Conservation (phyloP, 2,888 invertebrate genomes). For the Eupithecia subfuscata region DNA sequence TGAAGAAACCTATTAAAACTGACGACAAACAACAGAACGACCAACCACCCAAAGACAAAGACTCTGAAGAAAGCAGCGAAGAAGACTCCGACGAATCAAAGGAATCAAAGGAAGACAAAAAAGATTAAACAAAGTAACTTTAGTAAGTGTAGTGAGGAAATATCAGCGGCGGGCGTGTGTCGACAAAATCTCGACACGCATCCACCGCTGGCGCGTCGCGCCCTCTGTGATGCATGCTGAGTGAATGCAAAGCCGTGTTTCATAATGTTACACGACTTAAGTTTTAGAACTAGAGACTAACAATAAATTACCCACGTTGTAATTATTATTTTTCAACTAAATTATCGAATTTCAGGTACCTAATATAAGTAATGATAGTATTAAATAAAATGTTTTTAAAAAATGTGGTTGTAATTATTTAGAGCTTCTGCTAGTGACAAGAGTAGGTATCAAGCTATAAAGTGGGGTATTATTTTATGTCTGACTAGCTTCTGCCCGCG, state of each 20-base stretch:
- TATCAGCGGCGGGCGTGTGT: conserved; percentile 77
- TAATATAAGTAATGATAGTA: conserved; percentile 74
- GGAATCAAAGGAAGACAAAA: conserved; percentile 28
- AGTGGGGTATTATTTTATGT: background rate
- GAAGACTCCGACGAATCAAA: conserved; percentile 48
- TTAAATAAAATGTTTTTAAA: conserved; percentile 68
- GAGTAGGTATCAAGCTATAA: background rate
- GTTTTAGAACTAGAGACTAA: conserved; percentile 79
- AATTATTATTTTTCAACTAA: conserved; percentile 79
- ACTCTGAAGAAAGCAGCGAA: conserved; percentile 65
- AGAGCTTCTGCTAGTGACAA: background rate
- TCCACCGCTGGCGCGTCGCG: conserved; percentile 65
- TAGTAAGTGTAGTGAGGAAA: conserved; percentile 63
- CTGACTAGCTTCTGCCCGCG: too few relatives aligned
- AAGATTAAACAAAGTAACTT: conserved; percentile 49
- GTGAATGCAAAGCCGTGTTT: conserved; percentile 56
- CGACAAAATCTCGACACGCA: conserved; percentile 81
- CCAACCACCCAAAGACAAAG: conserved; percentile 7
- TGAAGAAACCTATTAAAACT: background rate
- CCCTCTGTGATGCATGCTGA: conserved; percentile 53
- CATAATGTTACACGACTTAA: conserved; percentile 56
- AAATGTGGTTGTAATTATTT: conserved; percentile 40
- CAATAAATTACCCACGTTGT: conserved; percentile 77
- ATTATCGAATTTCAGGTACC: conserved; percentile 80
- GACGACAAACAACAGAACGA: background rate